Conservation (phyloP, 2,113 vertebrate species). For the Oncorhynchus mykiss region DNA sequence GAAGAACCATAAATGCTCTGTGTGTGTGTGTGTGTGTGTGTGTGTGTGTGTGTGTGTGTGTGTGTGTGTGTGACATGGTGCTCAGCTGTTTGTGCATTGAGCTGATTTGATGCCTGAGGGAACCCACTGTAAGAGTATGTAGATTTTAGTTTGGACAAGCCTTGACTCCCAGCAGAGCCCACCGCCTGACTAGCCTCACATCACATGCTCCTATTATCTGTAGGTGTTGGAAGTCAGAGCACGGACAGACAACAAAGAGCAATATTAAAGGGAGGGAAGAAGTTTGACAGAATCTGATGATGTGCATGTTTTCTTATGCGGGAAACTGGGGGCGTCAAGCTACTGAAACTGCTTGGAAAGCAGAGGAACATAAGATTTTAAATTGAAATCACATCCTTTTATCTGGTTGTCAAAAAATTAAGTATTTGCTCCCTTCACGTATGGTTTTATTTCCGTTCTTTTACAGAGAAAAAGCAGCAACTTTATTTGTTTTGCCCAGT, state of each 20-base stretch:
- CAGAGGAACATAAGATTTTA: neutral
- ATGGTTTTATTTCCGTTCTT: neutral
- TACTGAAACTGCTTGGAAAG: neutral
- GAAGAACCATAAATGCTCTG: neutral
- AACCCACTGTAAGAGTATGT: constrained; percentile 23
- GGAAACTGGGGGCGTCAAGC: neutral
- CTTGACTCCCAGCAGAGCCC: constrained; percentile 2
- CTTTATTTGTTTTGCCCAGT: constrained; percentile 1
- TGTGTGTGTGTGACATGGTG: constrained; percentile 3
- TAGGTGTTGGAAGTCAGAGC: constrained; percentile 28
- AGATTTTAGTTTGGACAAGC: constrained; percentile 17
- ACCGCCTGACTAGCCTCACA: constrained; percentile 13
- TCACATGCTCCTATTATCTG: constrained; percentile 6
- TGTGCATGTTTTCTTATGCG: neutral
- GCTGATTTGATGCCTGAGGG: constrained; percentile 43
- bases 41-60: constrained; percentile 2
- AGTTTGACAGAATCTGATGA: neutral
- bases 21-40: no score
- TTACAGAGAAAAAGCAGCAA: neutral
- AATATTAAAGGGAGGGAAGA: neutral
- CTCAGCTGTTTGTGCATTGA: constrained; percentile 50
- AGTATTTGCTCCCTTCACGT: neutral
- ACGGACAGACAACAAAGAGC: constrained; percentile 22
- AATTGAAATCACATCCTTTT: neutral
- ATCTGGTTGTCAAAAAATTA: neutral